A percentile compares a stretch with the other conserved stretches of the same genome.
phyloP scores from a whole-genome alignment of 2,888 invertebrate genomes.

The Melieria omissa region DNA sequence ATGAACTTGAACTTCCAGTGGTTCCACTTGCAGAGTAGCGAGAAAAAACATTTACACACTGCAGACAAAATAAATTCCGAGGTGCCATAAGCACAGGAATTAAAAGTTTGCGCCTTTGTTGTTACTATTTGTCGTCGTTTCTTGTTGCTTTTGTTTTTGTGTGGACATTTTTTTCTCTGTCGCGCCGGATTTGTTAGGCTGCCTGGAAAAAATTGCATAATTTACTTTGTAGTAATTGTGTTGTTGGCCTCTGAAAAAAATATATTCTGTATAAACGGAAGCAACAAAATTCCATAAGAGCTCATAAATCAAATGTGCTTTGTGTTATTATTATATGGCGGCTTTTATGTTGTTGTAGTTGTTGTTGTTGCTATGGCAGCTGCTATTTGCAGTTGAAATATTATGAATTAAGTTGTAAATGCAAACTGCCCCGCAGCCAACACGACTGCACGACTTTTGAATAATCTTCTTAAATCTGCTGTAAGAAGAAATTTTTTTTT shows the following conservation, averaged over 20 bases:
- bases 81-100: constrained; percentile 42
- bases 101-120: constrained; percentile 21
- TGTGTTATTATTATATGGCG: not conserved
- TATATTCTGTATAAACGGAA: no score
- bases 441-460: no score
- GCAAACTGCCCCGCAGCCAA: not conserved
- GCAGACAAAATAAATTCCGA: constrained; percentile 42
- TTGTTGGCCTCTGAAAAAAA: constrained; percentile 3
- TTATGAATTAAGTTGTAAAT: constrained; percentile 30
- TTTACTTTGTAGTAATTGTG: constrained; percentile 41
- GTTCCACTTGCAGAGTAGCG: constrained; percentile 11
- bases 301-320: constrained; percentile 46
- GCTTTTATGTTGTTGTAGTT: constrained; percentile 6
- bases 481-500: no score
- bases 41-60: constrained; percentile 15
- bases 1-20: constrained; percentile 58
- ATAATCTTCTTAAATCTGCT: no score
- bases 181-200: constrained; percentile 5
- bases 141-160: constrained; percentile 6
- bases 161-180: constrained; percentile 18
- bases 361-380: not conserved
- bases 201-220: constrained; percentile 25
- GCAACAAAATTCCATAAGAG: constrained; percentile 24
- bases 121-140: constrained; percentile 12
- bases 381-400: constrained; percentile 18